These are phyloP conservation scores for Notoglanidium macrostoma DNA, from an alignment of 2,797 vertebrate genomes.

Conservation along the genomic window DNA sequence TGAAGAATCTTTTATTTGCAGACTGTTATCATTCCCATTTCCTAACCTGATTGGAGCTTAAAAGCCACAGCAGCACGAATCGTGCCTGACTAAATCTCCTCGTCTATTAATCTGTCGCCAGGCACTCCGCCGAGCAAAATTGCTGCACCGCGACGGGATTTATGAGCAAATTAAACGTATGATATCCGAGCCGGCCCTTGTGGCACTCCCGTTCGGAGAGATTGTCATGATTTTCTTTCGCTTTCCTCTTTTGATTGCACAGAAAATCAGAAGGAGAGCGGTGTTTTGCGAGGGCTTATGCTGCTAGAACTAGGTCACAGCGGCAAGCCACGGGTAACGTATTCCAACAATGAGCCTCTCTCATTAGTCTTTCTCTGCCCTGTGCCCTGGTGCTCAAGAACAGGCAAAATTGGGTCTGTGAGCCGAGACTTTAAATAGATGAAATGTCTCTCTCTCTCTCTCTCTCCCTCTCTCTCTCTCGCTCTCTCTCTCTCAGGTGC, in stretches of 20 bases:
- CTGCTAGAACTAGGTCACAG: slow-evolving; percentile 64
- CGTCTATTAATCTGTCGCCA: slow-evolving; percentile 77
- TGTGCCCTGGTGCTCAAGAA: slow-evolving; percentile 52
- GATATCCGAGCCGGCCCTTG: slow-evolving; percentile 65
- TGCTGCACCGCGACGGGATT: slow-evolving; percentile 71
- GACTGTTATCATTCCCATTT: slow-evolving; percentile 77
- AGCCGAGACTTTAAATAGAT: slow-evolving; percentile 53
- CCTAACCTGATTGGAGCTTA: slow-evolving; percentile 80
- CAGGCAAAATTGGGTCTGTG: slow-evolving; percentile 53
- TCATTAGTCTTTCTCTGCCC: slow-evolving; percentile 65
- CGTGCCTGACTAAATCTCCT: slow-evolving; percentile 79
- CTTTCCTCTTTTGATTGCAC: slow-evolving; percentile 66
- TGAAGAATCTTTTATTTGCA: slow-evolving; percentile 79
- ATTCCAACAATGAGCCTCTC: slow-evolving; percentile 52
- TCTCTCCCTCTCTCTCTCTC: slow-evolving; percentile 36
- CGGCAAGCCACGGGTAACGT: slow-evolving; percentile 51
- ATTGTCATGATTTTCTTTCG: slow-evolving; percentile 62
- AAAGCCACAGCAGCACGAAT: slow-evolving; percentile 81
- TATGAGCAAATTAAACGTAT: slow-evolving; percentile 77
- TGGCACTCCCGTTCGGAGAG: slow-evolving; percentile 66
- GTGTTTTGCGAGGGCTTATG: slow-evolving; percentile 59
- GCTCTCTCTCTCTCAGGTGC: slow-evolving; percentile 32
- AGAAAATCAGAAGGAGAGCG: slow-evolving; percentile 61
- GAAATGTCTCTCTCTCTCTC: slow-evolving; percentile 46
- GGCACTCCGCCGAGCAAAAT: slow-evolving; percentile 70